Base-by-base conservation (phyloP, 1,140 invertebrate genomes). In the Copidosoma floridanum region DNA sequence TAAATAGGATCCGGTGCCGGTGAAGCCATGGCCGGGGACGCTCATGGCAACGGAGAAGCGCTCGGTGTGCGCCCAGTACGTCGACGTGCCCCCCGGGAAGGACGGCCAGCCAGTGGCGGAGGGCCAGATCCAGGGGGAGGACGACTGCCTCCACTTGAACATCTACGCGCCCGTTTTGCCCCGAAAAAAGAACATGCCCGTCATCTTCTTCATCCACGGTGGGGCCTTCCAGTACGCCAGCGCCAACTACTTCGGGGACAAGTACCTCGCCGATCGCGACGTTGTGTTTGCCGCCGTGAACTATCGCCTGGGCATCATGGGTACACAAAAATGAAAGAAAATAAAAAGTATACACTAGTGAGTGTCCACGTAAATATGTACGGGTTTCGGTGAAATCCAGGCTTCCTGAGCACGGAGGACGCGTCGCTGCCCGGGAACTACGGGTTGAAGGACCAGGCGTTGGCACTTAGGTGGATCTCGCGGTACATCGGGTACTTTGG, bases 121-220 rank as follows among this genome's bases (percentile, higher is more conserved):
- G 6, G 52, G 20, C 5, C 3, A 10, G 21, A 12, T 41, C 18
- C 38, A 41, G 10, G 83, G 83, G 6, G 81, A 77, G 35, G 87
- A 89, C 64, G 88, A 93, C 77, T 93, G 91, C 72, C 74, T 93
- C 5, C 88, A 88, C 61, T 75, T 93, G 4, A 92, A 93, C 72
- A 82, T 93, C 7, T 92, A 89, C 69, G 85, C 88, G 0, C 90
- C 50, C 1, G 16, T n/a, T 14, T 12, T 27, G 6, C 6, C n/a
- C 14, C 75, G 83, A 66, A 81, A 82, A 5, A 78, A 21, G 4
- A 29, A n/a, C 2, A 64, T 82, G 57, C 85, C 88, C 0, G 87
- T 90, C 0, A 82, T 90, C 71, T 81, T 89, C 2, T 90, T 79
- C 70, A 83, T 91, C 18, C 85, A 88, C 69, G 88, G 88, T 8